Evolutionary conservation across 2,888 invertebrate species (phyloP), one percentile per base, ranked within the genome.

Genomic region (Mimas tiliae): DNA sequence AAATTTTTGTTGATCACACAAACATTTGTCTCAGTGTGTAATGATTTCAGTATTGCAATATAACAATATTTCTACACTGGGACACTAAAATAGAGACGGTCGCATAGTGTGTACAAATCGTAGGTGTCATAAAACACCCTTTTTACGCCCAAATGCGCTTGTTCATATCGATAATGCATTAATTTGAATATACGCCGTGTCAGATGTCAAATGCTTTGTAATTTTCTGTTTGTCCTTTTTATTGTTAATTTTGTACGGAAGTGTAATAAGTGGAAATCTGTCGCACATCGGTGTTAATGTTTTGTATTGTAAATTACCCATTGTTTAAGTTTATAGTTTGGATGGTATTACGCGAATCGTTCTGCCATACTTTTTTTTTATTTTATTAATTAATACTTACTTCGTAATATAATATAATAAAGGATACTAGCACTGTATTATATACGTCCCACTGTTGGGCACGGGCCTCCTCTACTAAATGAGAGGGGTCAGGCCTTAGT

Each of bases 111-210:
- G 81, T 79, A 85, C 74, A 67, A 65, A 69, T 74, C 69, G 72
- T 68, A 80, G 82, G 84, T 86, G 89, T 84, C 82, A 85, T 85
- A 87, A 87, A 86, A 80, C 82, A 80, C 86, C 89, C 88, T 80
- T 78, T 83, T 84, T 85, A 82, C 83, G 87, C 83, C 86, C 90
- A 83, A 88, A 86, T 88, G 90, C 89, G 87, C 90, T 87, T 89
- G 86, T 79, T 85, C 83, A 76, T 88, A 92, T 93, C 85, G 90
- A 87, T 92, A 93, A 93, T 91, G 90, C 93, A 90, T 91, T 93
- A 93, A 93, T 93, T 93, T 92, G 90, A 92, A 93, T 92, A 93
- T 93, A 93, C 93, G 91, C 92, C 90, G 93, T 93, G 93, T 93
- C 93, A 93, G 87, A 93, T 93, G 93, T 93, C 93, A 93, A 93